Percentiles rank a stretch among this genome's conserved stretches.
phyloP scores from a whole-genome alignment of 2,888 invertebrate genomes.

The Pyrgus malvae region DNA sequence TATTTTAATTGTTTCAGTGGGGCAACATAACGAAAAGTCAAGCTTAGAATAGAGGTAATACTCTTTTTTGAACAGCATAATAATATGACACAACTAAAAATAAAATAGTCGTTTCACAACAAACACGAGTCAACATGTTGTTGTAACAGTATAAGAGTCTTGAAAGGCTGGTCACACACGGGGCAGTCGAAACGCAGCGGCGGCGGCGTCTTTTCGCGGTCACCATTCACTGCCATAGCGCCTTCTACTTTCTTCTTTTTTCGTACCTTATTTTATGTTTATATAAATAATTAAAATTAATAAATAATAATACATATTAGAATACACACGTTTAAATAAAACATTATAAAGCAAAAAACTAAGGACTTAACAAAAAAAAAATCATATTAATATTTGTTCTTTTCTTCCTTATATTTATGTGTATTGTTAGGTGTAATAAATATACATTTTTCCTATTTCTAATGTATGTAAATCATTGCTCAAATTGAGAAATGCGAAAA shows the following conservation, averaged over 20 bases:
- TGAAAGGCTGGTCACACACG: slow-evolving; percentile 78
- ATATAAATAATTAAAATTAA: slow-evolving; percentile 15
- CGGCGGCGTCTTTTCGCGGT: slow-evolving; percentile 57
- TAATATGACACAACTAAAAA: neutral
- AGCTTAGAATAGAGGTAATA: no score
- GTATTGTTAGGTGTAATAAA: no score
- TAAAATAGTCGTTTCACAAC: slow-evolving; percentile 32
- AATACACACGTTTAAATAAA: neutral
- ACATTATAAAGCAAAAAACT: neutral
- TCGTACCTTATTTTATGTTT: slow-evolving; percentile 44
- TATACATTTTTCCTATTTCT: no score
- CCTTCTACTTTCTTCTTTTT: slow-evolving; percentile 57
- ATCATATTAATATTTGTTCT: no score
- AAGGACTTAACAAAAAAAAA: no score
- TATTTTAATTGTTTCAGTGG: no score
- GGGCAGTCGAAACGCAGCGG: slow-evolving; percentile 78
- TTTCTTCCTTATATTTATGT: no score
- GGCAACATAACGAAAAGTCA: no score
- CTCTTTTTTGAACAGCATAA: no score
- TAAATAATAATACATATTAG: neutral
- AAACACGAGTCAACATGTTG: slow-evolving; percentile 81
- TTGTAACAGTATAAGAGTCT: slow-evolving; percentile 73
- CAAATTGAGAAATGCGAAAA: no score
- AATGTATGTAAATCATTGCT: no score
- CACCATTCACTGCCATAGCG: slow-evolving; percentile 12